Conservation (phyloP, 35 echinoderm and acorn worm genomes). For the Apostichopus parvimensis region DNA sequence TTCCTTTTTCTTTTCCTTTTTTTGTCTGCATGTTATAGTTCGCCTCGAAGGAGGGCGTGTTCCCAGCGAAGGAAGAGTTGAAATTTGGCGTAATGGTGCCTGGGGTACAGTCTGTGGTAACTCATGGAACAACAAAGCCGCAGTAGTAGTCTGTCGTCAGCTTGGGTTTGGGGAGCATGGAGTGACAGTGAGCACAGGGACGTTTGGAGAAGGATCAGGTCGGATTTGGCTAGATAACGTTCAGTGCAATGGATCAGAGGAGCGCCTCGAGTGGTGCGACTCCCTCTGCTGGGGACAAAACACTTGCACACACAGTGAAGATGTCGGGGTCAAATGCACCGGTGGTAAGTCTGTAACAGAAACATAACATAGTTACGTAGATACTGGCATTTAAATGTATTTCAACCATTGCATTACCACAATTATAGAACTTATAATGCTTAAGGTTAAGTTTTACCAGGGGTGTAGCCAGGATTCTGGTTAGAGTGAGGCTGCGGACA, state of each 20-base stretch:
- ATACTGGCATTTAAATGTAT: no score
- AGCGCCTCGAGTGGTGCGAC: background rate
- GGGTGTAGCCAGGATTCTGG: no score
- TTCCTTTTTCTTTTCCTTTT: no score
- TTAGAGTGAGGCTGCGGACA: no score
- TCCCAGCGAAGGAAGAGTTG: conserved; percentile 45
- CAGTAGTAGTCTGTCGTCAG: conserved; percentile 47
- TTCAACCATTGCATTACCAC: no score
- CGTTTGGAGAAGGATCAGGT: conserved; percentile 43
- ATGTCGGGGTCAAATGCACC: background rate
- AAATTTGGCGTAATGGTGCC: conserved; percentile 19
- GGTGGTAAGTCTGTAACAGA: no score
- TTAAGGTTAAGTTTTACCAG: no score
- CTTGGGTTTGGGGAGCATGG: conserved; percentile 16
- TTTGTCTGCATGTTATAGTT: background rate
- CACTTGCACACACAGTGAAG: background rate
- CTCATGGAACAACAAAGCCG: conserved; percentile 1
- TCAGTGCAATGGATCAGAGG: background rate
- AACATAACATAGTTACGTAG: no score
- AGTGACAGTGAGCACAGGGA: background rate
- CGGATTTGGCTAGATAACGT: conserved; percentile 47
- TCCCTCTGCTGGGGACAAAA: background rate
- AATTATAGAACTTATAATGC: no score
- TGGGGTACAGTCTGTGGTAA: conserved; percentile 62
- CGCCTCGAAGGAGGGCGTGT: conserved; percentile 30